These are phyloP conservation scores for Argyra leucocephala DNA, from an alignment of 2,888 invertebrate genomes.

Conservation along the genomic window DNA sequence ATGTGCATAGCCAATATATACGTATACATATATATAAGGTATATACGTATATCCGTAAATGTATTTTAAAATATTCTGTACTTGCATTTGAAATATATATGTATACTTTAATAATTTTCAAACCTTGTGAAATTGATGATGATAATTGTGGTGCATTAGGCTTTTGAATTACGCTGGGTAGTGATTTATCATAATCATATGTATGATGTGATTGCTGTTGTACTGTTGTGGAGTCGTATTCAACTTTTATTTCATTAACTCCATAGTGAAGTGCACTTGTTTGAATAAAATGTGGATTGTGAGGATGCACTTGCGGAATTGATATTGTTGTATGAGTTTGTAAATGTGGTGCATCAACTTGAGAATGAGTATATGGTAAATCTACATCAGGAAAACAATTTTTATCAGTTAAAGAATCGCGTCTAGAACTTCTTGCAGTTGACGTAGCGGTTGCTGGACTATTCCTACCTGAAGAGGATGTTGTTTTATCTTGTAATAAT, in stretches of 20 bases:
- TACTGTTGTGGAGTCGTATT: neutral
- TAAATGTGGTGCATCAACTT: neutral
- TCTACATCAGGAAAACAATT: neutral
- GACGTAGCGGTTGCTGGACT: slow-evolving; percentile 54
- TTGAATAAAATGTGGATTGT: neutral
- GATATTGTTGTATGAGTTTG: neutral
- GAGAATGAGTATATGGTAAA: neutral
- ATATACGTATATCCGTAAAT: too few species aligned
- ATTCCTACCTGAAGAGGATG: slow-evolving; percentile 44
- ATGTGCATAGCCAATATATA: too few species aligned
- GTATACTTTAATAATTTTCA: neutral
- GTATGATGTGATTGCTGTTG: neutral
- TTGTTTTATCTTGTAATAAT: slow-evolving; percentile 52
- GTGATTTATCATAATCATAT: neutral
- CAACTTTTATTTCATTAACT: neutral
- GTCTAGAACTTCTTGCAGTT: slow-evolving; percentile 58
- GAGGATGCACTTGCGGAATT: neutral
- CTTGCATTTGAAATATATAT: too few species aligned
- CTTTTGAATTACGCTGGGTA: too few species aligned
- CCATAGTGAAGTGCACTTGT: neutral
- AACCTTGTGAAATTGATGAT: neutral
- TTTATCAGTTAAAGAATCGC: slow-evolving; percentile 54
- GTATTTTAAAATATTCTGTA: too few species aligned
- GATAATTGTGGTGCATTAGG: neutral
- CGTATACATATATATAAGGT: too few species aligned